phyloP scores from a whole-genome alignment of 92 coral and sea anemone genomes.

The Pocillopora grandis region DNA sequence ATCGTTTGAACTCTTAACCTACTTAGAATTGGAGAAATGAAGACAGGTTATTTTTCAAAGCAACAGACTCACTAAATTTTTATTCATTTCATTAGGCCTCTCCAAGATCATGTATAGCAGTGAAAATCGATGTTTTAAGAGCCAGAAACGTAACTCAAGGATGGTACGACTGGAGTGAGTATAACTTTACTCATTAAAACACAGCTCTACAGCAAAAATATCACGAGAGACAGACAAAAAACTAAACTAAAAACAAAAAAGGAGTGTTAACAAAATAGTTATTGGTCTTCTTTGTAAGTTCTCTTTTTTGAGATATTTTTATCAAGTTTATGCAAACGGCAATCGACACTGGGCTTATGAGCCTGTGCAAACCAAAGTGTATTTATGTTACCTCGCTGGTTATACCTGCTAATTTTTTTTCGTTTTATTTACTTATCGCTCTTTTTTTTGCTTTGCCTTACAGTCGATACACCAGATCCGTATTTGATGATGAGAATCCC shows the following conservation, averaged over 20 bases:
- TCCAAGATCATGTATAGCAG: constrained; percentile 49
- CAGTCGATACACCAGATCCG: constrained; percentile 61
- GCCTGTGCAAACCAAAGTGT: neutral
- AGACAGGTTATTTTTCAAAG: no score
- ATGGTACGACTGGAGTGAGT: constrained; percentile 71
- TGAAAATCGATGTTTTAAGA: constrained; percentile 55
- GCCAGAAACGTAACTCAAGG: constrained; percentile 75
- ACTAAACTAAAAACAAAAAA: neutral
- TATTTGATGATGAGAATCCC: constrained; percentile 53
- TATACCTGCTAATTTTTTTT: neutral
- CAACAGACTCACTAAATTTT: neutral
- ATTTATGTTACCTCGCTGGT: neutral
- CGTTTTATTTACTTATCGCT: neutral
- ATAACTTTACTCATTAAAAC: neutral
- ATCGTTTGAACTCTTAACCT: no score
- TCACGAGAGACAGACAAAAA: neutral
- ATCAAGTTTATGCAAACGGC: no score
- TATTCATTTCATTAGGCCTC: constrained; percentile 48
- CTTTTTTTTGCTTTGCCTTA: neutral
- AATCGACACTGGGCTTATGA: neutral
- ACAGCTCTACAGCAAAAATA: neutral
- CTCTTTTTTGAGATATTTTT: no score
- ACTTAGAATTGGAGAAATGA: no score
- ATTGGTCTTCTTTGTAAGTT: no score
- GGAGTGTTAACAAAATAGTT: neutral